Evolutionary conservation across 2,797 vertebrate species (phyloP).

Genomic region (Etheostoma perlongum): DNA sequence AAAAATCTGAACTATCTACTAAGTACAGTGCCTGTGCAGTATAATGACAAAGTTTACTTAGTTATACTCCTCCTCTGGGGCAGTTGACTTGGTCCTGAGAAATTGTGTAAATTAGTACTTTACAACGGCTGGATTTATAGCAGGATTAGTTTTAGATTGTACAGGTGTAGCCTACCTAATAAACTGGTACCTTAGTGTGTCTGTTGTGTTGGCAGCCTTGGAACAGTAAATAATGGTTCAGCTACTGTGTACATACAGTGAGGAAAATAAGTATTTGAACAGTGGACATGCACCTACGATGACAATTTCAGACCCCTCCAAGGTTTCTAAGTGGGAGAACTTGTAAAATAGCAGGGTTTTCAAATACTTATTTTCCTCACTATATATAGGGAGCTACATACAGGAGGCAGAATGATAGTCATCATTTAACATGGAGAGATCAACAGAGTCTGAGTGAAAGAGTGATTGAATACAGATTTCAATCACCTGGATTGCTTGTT

Average conservation of each 20-base stretch:
- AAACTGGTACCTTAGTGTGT: not conserved
- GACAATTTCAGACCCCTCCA: too few species aligned
- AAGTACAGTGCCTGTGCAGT: too few species aligned
- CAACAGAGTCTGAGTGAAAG: not conserved
- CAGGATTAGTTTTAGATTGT: not conserved
- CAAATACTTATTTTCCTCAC: too few species aligned
- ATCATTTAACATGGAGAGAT: conserved; percentile 10
- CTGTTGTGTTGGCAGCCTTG: conserved; percentile 24
- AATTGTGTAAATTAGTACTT: not conserved
- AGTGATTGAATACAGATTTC: not conserved
- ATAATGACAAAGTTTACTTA: not conserved
- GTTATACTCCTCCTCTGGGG: not conserved
- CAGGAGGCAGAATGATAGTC: not conserved
- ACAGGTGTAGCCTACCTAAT: conserved; percentile 10
- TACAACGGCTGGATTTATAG: not conserved
- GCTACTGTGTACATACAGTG: conserved; percentile 11
- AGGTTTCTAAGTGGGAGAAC: too few species aligned
- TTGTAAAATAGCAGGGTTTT: too few species aligned
- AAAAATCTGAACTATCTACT: too few species aligned
- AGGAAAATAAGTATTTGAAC: too few species aligned
- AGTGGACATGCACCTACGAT: too few species aligned
- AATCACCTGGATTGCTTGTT: not conserved
- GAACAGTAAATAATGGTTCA: not conserved
- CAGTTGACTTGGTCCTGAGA: too few species aligned
- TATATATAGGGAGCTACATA: not conserved